phyloP scores from a whole-genome alignment of 2,888 invertebrate genomes.

The Laspeyria flexula region DNA sequence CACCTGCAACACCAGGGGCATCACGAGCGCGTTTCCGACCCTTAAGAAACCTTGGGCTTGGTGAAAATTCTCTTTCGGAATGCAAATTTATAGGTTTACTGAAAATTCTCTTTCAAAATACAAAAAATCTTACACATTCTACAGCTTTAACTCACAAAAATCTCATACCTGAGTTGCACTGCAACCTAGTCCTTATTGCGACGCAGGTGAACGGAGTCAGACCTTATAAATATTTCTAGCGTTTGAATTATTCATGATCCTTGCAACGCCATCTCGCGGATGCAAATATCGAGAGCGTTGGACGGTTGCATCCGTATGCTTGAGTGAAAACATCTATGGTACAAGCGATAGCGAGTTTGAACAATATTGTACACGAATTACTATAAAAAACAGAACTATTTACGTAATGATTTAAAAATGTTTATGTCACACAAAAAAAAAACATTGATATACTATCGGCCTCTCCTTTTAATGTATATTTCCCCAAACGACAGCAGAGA shows the following conservation, averaged over 20 bases:
- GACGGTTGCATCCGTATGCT: slow-evolving; percentile 36
- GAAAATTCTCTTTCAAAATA: neutral
- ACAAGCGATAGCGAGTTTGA: slow-evolving; percentile 9
- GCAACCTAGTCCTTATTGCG: slow-evolving; percentile 7
- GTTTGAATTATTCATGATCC: slow-evolving; percentile 43
- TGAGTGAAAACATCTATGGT: neutral
- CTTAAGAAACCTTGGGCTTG: no score
- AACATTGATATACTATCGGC: no score
- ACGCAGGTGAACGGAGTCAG: slow-evolving; percentile 30
- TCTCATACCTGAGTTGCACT: slow-evolving; percentile 10
- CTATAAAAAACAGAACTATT: no score
- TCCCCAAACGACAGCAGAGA: no score
- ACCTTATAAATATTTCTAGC: slow-evolving; percentile 41
- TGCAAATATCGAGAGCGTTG: slow-evolving; percentile 46
- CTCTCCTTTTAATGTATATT: no score
- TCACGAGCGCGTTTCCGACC: no score
- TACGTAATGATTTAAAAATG: no score
- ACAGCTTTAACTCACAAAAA: neutral
- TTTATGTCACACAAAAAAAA: no score
- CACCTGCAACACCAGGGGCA: no score
- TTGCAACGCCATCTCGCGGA: slow-evolving; percentile 39
- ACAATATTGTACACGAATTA: no score
- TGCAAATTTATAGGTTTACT: no score
- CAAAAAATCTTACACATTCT: neutral
- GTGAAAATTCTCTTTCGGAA: no score